Evolutionary conservation across 2,113 vertebrate genomes (phyloP).

Genomic region (Albula goreensis): DNA sequence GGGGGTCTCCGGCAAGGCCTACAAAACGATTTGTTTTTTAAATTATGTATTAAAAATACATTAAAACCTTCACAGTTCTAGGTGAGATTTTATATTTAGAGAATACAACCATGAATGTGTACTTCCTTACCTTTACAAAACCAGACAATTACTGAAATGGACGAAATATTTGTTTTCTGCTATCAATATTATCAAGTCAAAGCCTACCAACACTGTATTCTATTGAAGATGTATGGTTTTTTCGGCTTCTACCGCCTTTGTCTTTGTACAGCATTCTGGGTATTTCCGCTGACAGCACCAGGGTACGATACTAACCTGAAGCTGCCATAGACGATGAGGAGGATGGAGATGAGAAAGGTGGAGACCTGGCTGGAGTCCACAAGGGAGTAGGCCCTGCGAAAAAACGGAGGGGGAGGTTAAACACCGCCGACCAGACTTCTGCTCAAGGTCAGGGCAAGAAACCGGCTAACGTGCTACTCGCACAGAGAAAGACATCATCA

Average conservation of each 20-base stretch:
- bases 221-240: too few relatives aligned
- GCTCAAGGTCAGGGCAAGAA: not conserved
- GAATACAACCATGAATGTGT: too few relatives aligned
- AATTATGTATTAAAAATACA: too few relatives aligned
- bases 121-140: too few relatives aligned
- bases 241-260: too few relatives aligned
- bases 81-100: too few relatives aligned
- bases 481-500: not conserved
- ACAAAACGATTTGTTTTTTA: not conserved
- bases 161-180: too few relatives aligned
- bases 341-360: slow-evolving; percentile 91
- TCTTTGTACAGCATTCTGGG: not conserved
- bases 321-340: slow-evolving; percentile 78
- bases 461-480: not conserved
- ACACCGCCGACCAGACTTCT: not conserved
- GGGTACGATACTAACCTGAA: slow-evolving; percentile 66
- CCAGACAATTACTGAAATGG: too few relatives aligned
- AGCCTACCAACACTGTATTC: too few relatives aligned
- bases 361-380: slow-evolving; percentile 99
- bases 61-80: too few relatives aligned
- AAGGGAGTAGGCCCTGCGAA: slow-evolving; percentile 92
- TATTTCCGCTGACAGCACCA: not conserved
- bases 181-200: too few relatives aligned
- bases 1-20: not conserved
- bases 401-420: slow-evolving; percentile 36